phyloP scores from a whole-genome alignment of 35 echinoderm and acorn worm genomes.

The Ophioderma brevispina region DNA sequence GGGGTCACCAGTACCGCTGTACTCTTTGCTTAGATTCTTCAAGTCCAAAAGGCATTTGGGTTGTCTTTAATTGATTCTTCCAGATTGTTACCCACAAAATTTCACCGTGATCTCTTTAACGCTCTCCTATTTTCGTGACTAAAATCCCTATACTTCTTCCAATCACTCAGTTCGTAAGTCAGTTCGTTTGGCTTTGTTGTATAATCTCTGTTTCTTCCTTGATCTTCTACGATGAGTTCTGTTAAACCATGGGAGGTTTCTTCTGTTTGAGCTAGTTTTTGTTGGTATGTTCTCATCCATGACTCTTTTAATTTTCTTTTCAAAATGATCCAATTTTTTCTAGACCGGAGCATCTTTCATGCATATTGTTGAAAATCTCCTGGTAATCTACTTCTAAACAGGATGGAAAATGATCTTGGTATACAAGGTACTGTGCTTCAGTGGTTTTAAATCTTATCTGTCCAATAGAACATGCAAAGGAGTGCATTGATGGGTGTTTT shows the following conservation, averaged over 20 bases:
- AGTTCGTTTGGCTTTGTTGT: slow-evolving; percentile 30
- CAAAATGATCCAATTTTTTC: slow-evolving; percentile 15
- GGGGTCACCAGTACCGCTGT: too few species aligned
- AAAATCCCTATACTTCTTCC: slow-evolving; percentile 6
- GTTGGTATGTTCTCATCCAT: neutral
- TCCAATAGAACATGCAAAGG: too few species aligned
- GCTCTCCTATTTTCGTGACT: neutral
- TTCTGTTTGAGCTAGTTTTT: neutral
- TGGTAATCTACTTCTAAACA: too few species aligned
- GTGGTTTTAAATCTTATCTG: too few species aligned
- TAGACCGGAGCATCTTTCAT: neutral
- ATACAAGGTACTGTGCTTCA: too few species aligned
- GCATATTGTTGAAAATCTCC: neutral
- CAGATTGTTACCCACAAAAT: neutral
- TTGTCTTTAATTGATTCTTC: too few species aligned
- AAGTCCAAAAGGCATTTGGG: too few species aligned
- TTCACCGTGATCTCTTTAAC: slow-evolving; percentile 1
- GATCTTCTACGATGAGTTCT: neutral
- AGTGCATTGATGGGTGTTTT: too few species aligned
- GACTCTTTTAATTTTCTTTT: slow-evolving; percentile 8
- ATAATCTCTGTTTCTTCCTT: slow-evolving; percentile 30
- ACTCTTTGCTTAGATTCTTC: too few species aligned
- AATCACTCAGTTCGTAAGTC: neutral
- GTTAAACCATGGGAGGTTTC: slow-evolving; percentile 35
- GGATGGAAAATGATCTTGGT: too few species aligned